Percentiles rank a stretch among this genome's conserved stretches.
Conservation (phyloP, 2,797 vertebrate genomes). For the Leontopithecus rosalia region DNA sequence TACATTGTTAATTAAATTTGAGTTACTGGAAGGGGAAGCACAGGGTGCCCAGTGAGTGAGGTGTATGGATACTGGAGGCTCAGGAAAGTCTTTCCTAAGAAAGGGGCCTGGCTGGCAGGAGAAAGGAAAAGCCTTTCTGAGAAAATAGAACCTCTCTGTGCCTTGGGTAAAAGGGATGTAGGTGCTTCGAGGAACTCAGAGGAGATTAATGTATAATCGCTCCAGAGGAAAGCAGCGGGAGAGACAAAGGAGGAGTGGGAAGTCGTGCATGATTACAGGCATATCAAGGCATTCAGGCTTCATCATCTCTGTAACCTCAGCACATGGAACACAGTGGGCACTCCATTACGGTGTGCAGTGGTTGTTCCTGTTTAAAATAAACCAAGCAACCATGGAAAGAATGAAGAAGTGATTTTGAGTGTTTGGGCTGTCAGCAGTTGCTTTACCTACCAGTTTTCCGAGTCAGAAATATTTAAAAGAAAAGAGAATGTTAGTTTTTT, state of each 20-base stretch:
- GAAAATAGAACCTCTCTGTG: not conserved
- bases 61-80: not conserved
- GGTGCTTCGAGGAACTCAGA: not conserved
- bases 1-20: not conserved
- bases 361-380: not conserved
- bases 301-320: not conserved
- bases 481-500: slow-evolving; percentile 9
- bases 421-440: not conserved
- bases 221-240: not conserved
- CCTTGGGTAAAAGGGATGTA: not conserved
- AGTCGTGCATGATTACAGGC: rapidly evolving
- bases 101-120: not conserved
- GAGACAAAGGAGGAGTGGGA: not conserved
- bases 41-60: not conserved
- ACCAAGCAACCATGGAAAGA: not conserved
- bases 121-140: not conserved
- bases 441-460: not conserved
- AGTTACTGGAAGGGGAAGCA: not conserved
- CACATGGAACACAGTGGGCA: rapidly evolving
- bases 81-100: not conserved
- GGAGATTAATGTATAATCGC: not conserved
- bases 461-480: slow-evolving; percentile 35
- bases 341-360: not conserved
- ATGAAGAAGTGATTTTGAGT: not conserved
- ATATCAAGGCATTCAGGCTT: not conserved